A percentile compares a stretch with the other conserved stretches of the same genome.
Conservation (phyloP, 2,888 invertebrate genomes). For the Eupithecia exiguata region DNA sequence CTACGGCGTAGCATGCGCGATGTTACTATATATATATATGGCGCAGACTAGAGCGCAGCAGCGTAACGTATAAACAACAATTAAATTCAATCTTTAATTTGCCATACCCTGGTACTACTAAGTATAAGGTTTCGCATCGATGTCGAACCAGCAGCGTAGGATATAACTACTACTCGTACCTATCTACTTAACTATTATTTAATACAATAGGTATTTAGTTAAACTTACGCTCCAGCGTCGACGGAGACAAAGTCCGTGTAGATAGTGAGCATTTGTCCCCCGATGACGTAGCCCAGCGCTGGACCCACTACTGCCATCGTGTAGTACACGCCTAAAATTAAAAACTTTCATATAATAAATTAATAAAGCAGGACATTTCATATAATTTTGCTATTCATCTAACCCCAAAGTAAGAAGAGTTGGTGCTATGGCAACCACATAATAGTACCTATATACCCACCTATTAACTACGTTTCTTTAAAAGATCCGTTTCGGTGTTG, state of each 20-base stretch:
- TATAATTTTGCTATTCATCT: background rate
- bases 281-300: constrained; percentile 92
- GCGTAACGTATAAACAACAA: background rate
- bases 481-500: background rate
- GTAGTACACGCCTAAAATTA: constrained; percentile 88
- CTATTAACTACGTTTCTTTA: background rate
- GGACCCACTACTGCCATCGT: constrained; percentile 93
- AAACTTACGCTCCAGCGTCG: constrained; percentile 86
- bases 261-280: constrained; percentile 90
- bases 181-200: background rate
- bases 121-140: background rate
- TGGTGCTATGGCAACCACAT: background rate
- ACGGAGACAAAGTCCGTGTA: constrained; percentile 89
- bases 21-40: background rate
- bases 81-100: background rate
- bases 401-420: background rate
- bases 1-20: background rate
- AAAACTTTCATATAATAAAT: background rate
- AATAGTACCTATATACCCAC: background rate
- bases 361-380: background rate
- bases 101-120: background rate
- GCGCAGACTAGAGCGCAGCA: background rate
- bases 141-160: background rate
- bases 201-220: background rate
- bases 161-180: background rate